A percentile compares a stretch with the other conserved stretches of the same genome.
Conservation (phyloP, 37 sponge, comb jelly and placozoan species). For the Axinella damicornis region DNA sequence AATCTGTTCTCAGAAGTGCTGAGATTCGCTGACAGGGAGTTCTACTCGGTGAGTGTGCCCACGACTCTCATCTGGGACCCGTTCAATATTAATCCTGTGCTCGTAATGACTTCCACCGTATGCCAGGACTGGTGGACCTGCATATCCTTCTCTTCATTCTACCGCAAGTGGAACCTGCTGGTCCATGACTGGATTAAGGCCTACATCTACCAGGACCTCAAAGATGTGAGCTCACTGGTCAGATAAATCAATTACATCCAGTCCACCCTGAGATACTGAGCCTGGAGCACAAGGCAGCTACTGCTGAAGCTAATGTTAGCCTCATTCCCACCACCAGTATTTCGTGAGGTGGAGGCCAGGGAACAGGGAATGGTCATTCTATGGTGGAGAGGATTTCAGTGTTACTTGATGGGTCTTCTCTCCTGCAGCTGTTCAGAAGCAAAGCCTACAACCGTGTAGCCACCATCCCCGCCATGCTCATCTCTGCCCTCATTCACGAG, state of each 20-base stretch:
- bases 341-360: too few relatives aligned
- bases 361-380: too few relatives aligned
- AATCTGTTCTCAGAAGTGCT: constrained; percentile 84
- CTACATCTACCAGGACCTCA: constrained; percentile 86
- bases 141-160: constrained; percentile 66
- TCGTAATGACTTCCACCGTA: too few relatives aligned
- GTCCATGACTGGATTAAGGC: constrained; percentile 93
- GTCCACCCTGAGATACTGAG: too few relatives aligned
- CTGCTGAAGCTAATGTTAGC: too few relatives aligned
- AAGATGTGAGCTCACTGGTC: constrained; percentile 37
- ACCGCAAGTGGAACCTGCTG: constrained; percentile 91
- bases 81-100: background rate
- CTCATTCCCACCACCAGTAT: too few relatives aligned
- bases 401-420: too few relatives aligned
- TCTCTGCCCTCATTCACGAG: constrained; percentile 86
- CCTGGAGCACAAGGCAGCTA: too few relatives aligned
- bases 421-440: constrained; percentile 58
- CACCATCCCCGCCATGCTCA: constrained; percentile 67
- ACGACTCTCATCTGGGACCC: too few relatives aligned
- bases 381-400: too few relatives aligned
- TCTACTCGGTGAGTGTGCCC: constrained; percentile 72
- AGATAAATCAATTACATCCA: too few relatives aligned
- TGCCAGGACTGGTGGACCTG: constrained; percentile 98
- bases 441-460: constrained; percentile 56
- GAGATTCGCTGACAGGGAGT: constrained; percentile 87